Evolutionary conservation across 2,888 invertebrate species (phyloP), one percentile per base, ranked within the genome.

Genomic region (Eristalis tenax): DNA sequence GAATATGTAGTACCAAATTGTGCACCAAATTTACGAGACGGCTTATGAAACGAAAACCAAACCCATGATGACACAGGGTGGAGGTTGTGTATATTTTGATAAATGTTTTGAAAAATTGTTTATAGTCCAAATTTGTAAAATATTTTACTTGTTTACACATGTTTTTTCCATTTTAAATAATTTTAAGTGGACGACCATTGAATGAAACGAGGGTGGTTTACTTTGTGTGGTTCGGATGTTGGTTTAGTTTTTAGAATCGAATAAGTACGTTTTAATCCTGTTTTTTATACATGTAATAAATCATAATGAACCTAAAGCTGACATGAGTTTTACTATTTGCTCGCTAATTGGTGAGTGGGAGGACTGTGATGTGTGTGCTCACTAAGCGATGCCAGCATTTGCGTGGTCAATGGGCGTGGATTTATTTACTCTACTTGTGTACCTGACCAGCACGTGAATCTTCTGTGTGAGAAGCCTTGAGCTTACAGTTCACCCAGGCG

Each of bases 11-110:
- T 26, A 26, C 26, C 1, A 26, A 83, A 74, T 79, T 78, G 64
- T 56, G 78, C 79, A 84, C 83, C 70, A 79, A 75, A 59, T 65
- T 74, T 75, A 79, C 50, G 64, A 50, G 59, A 74, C 63, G 68
- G 4, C 63, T 78, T 78, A 56, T 28, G 69, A 26, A 26, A 26
- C 26, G 2, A 38, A 43, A n/a, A 38, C 35, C 13, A 13, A 11
- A 38, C 38, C 13, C 38, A 13, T 13, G 38, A 8, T 18, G 18
- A 70, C 75, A 79, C 65, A 35, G 64, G 28, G 1, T 32, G 32
- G 74, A 64, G 79, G 26, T 13, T 0, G 73, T 11, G 69, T 75
- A 83, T 70, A 83, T 79, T 83, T 83, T 83, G 68, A 83, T 83
- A 83, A 13, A 70, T 40, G 22, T 83, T 79, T 63, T 68, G n/a